Conservation (phyloP, 2,888 invertebrate species). For the Augochlorella aurata region DNA sequence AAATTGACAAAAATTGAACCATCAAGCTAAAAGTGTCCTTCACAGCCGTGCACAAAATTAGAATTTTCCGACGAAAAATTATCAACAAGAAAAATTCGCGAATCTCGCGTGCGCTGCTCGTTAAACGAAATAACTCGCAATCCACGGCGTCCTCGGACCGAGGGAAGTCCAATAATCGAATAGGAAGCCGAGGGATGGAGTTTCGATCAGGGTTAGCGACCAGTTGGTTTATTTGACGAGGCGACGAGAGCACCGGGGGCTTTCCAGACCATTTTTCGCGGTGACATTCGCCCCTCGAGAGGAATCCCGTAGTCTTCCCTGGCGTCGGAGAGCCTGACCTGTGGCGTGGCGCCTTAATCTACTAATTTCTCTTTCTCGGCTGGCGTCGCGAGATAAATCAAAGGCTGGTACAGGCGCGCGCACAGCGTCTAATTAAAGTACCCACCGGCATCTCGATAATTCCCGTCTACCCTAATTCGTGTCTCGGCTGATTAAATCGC, state of each 20-base stretch:
- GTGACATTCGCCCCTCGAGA: neutral
- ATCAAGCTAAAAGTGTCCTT: no score
- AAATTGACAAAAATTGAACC: no score
- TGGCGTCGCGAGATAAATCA: slow-evolving; percentile 22
- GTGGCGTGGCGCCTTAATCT: slow-evolving; percentile 31
- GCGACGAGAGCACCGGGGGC: neutral
- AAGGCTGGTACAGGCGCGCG: neutral
- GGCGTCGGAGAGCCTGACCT: neutral
- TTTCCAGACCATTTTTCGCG: neutral
- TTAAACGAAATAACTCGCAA: neutral
- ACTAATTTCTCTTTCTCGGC: slow-evolving; percentile 39
- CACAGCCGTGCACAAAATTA: no score
- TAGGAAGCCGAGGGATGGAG: neutral
- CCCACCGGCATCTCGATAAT: slow-evolving; percentile 29
- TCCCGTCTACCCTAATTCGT: slow-evolving; percentile 23
- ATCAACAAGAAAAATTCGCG: no score
- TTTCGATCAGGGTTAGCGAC: neutral
- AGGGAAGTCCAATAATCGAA: neutral
- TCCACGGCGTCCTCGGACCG: neutral
- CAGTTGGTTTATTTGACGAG: slow-evolving; percentile 17
- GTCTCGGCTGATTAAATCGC: slow-evolving; percentile 28
- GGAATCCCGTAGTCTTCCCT: neutral
- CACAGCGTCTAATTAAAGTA: slow-evolving; percentile 37
- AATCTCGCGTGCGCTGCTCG: no score
- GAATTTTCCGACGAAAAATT: no score